Evolutionary conservation across 2,113 vertebrate species (phyloP).

Genomic region (Clarias gariepinus): DNA sequence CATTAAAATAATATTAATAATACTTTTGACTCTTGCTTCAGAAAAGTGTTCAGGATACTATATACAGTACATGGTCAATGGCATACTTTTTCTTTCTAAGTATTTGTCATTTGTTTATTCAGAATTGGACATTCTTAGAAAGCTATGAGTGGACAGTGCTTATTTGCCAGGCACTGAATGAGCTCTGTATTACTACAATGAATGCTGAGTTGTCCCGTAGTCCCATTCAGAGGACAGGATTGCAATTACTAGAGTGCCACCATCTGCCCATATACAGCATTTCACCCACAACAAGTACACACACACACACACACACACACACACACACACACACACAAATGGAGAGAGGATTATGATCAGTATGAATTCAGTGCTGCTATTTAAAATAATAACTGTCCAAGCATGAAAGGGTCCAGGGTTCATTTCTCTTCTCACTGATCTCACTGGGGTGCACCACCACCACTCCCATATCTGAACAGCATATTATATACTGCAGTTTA

Average conservation of each 20-base stretch:
- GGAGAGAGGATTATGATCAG: constrained; percentile 37
- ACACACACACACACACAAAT: neutral
- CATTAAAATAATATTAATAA: neutral
- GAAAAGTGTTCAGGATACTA: neutral
- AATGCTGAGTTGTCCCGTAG: constrained; percentile 34
- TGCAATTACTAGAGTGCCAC: constrained; percentile 76
- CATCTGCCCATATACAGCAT: constrained; percentile 62
- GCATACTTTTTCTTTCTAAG: neutral
- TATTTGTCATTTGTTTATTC: constrained; percentile 5
- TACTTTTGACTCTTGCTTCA: neutral
- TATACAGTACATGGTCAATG: neutral
- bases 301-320: neutral
- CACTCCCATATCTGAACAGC: constrained; percentile 48
- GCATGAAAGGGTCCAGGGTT: constrained; percentile 59
- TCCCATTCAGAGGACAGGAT: constrained; percentile 59
- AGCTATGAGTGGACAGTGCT: constrained; percentile 4
- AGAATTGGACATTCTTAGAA: constrained; percentile 25
- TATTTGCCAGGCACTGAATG: constrained; percentile 21
- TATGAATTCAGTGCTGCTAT: constrained; percentile 63
- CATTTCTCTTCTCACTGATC: constrained; percentile 47
- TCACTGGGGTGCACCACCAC: constrained; percentile 51
- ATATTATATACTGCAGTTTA: constrained; percentile 60
- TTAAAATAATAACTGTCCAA: constrained; percentile 61
- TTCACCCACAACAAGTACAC: constrained; percentile 29
- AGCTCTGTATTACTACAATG: constrained; percentile 30